Evolutionary conservation across 2,888 invertebrate species (phyloP), one percentile per base, ranked within the genome.

Genomic region (Boloria euphrosyne): DNA sequence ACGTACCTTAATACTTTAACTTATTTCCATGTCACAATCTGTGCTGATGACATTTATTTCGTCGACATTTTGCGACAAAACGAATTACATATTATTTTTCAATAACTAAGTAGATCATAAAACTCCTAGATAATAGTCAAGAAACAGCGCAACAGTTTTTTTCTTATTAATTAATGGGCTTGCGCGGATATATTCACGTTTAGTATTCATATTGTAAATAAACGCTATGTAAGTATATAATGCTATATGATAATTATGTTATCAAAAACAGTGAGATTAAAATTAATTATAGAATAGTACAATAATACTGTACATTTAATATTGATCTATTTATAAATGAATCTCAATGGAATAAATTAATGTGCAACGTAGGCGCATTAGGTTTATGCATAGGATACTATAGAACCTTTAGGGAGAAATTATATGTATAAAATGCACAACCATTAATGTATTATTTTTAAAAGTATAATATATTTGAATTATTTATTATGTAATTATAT

Each of bases 261-360:
- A 89, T 89, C 89, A 65, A 88, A 89, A 31, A 87, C 85, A 85
- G 91, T 92, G 91, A 92, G 91, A 92, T 90, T 92, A 92, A 87
- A 85, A 79, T 88, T 87, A 86, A 87, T 78, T 84, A 78, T 85
- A 87, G 84, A 74, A 80, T 87, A 87, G 86, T 80, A 75, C 78
- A 75, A 74, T 77, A 76, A 78, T 71, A 77, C 80, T 86, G 86
- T 76, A 78, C 81, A 78, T 85, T 88, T 84, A 86, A 86, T 85
- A 83, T 80, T 84, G 31, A 81, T 82, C 80, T 71, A 57, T 52
- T 54, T 47, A 70, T 71, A 68, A 70, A 72, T 68, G 89, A 89
- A 90, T 89, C 88, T 90, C 89, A 65, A 14, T 47, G 22, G 58
- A 80, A 81, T 81, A 83, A 83, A 87, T 85, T 81, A 85, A 84